Evolutionary conservation across 2,113 vertebrate species (phyloP).

Genomic region (Furnarius figulus): DNA sequence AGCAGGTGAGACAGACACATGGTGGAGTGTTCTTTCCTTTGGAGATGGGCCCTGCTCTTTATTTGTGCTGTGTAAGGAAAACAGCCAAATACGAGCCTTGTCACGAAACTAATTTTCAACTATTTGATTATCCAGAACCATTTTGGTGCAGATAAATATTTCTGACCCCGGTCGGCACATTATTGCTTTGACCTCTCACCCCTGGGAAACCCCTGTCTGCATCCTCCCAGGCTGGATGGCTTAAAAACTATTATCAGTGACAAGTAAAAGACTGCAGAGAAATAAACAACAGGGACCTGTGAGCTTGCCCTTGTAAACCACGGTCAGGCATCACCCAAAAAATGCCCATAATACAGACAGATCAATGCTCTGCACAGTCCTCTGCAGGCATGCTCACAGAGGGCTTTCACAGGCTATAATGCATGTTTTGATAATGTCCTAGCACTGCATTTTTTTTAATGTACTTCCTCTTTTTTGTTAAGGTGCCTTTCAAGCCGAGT

Average conservation of each 20-base stretch:
- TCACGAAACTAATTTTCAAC: constrained; percentile 41
- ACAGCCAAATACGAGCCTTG: background rate
- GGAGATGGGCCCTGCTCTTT: background rate
- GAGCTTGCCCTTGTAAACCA: constrained; percentile 52
- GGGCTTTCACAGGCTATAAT: constrained; percentile 39
- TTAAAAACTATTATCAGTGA: constrained; percentile 64
- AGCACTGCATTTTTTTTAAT: constrained; percentile 46
- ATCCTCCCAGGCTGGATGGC: constrained; percentile 25
- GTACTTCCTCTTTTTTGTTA: constrained; percentile 48
- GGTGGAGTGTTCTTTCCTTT: background rate
- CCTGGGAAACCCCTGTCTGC: constrained; percentile 9
- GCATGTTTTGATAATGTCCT: constrained; percentile 58
- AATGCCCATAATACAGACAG: constrained; percentile 22
- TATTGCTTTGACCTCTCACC: constrained; percentile 64
- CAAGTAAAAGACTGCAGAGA: constrained; percentile 64
- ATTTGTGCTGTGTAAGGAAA: background rate
- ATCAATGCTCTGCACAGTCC: constrained; percentile 57
- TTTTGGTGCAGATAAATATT: constrained; percentile 50
- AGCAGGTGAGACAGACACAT: background rate
- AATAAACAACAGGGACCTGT: constrained; percentile 59
- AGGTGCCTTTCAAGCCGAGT: constrained; percentile 45
- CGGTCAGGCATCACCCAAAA: constrained; percentile 32
- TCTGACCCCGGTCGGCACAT: constrained; percentile 29
- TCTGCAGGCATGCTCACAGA: constrained; percentile 45
- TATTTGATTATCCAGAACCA: constrained; percentile 54